Evolutionary conservation across 2,797 vertebrate species (phyloP).

Genomic region (Carduelis carduelis): DNA sequence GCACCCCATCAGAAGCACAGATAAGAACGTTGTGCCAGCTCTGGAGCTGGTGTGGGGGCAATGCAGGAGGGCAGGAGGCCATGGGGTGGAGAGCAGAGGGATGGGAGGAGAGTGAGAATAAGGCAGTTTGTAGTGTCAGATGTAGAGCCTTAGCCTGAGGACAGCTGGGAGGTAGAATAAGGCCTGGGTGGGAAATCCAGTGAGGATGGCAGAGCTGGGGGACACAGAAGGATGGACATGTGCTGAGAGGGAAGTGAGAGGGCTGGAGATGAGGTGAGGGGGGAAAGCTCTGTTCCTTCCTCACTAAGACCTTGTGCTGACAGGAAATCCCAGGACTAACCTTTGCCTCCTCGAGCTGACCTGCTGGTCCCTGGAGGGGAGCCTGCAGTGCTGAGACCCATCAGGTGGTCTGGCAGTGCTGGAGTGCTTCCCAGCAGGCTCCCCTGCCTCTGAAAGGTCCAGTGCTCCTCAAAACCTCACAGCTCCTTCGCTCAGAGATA

Average conservation of each 20-base stretch:
- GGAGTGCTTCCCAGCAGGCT: not conserved
- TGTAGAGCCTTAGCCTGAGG: not conserved
- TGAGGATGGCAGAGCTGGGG: not conserved
- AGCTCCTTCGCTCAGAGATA: not conserved
- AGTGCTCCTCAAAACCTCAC: not conserved
- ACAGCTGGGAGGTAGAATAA: not conserved
- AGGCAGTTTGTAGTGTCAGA: not conserved
- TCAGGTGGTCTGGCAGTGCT: not conserved
- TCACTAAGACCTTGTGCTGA: not conserved
- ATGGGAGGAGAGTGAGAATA: too few species aligned
- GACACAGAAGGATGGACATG: not conserved
- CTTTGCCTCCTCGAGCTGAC: not conserved
- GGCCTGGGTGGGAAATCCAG: not conserved
- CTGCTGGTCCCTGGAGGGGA: not conserved
- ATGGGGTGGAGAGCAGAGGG: not conserved
- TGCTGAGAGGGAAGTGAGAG: not conserved
- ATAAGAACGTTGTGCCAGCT: accelerated
- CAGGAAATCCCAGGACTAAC: not conserved
- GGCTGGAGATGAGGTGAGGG: not conserved
- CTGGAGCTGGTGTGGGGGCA: not conserved
- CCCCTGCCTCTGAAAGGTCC: not conserved
- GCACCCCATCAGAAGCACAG: not conserved
- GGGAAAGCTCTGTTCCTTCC: not conserved
- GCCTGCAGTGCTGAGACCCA: not conserved
- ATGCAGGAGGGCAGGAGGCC: not conserved